These are phyloP conservation scores for Ivindomyrus marchei DNA, from an alignment of 2,113 vertebrate genomes.

Conservation along the genomic window DNA sequence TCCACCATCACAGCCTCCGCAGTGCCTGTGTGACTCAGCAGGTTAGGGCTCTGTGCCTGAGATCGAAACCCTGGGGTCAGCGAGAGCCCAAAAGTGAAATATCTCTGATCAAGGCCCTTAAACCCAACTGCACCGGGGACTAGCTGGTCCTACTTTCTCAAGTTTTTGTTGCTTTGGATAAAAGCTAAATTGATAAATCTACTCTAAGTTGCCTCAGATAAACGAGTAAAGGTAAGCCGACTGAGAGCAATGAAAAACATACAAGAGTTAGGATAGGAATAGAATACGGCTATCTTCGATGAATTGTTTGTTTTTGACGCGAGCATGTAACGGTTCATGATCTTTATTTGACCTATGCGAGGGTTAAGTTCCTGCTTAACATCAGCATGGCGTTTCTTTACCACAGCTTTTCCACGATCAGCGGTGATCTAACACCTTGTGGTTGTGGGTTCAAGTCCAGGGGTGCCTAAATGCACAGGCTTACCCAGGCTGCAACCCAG, in stretches of 20 bases:
- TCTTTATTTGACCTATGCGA: not conserved
- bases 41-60: not conserved
- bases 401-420: not conserved
- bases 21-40: not conserved
- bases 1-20: not conserved
- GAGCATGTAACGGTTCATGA: not conserved
- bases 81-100: no score
- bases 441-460: not conserved
- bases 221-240: not conserved
- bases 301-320: no score
- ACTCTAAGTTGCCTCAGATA: not conserved
- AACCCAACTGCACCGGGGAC: not conserved
- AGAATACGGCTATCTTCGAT: not conserved
- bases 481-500: not conserved
- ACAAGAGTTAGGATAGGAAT: not conserved
- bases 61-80: not conserved
- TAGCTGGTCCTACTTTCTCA: not conserved
- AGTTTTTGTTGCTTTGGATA: not conserved
- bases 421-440: not conserved
- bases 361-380: not conserved
- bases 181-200: not conserved
- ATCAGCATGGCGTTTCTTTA: not conserved
- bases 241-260: not conserved
- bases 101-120: not conserved
- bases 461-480: not conserved